Evolutionary conservation across 2,113 vertebrate species (phyloP).

Genomic region (Prunella fulvescens): DNA sequence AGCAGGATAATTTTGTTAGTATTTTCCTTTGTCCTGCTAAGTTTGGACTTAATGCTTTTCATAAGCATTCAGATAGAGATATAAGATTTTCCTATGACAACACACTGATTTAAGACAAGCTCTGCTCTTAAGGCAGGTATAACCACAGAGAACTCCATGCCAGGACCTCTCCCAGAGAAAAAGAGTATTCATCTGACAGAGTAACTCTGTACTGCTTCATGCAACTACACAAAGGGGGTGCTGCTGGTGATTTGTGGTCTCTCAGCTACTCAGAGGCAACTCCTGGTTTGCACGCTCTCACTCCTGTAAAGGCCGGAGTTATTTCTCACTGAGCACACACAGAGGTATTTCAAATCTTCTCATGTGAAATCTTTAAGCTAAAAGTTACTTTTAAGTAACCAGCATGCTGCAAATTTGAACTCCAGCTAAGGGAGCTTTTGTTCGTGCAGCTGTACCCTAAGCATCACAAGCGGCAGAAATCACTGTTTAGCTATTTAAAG

Average conservation of each 20-base stretch:
- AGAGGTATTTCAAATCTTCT: background rate
- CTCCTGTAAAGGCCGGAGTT: background rate
- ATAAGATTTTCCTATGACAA: background rate
- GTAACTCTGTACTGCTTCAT: background rate
- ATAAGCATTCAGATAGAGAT: background rate
- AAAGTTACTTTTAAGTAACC: background rate
- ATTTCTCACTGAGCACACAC: background rate
- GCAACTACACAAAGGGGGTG: background rate
- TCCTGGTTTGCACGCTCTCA: background rate
- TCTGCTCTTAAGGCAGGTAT: background rate
- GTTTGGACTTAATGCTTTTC: background rate
- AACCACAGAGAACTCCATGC: background rate
- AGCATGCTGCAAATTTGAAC: background rate
- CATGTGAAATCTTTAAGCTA: background rate
- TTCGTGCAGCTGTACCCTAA: slow-evolving; percentile 11
- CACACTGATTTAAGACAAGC: background rate
- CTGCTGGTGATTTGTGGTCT: background rate
- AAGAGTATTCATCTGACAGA: background rate
- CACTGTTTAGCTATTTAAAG: slow-evolving; percentile 26
- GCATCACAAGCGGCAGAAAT: slow-evolving; percentile 18
- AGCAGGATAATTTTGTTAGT: background rate
- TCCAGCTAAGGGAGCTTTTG: background rate
- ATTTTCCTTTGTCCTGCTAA: background rate
- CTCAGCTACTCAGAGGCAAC: background rate
- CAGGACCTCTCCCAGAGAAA: background rate